Conservation (phyloP, 1,140 invertebrate genomes). For the Drosophila funebris region DNA sequence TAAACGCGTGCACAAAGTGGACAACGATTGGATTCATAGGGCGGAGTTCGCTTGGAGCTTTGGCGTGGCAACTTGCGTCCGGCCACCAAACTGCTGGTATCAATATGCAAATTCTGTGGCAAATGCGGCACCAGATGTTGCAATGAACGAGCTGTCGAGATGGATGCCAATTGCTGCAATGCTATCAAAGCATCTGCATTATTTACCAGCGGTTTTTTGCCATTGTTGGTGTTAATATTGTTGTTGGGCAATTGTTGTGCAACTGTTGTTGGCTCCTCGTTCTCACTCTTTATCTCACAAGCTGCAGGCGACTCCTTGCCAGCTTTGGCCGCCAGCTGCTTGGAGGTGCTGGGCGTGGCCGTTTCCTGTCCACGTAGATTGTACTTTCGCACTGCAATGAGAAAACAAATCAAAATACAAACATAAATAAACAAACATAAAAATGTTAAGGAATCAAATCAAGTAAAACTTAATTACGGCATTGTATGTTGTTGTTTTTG, state of each 20-base stretch:
- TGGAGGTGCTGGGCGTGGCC: conserved; percentile 45
- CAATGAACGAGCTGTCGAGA: conserved; percentile 71
- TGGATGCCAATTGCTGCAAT: conserved; percentile 77
- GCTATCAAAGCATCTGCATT: conserved; percentile 72
- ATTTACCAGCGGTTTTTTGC: conserved; percentile 51
- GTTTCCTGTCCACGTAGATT: conserved; percentile 52
- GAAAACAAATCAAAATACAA: conserved; percentile 63
- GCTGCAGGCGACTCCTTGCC: conserved; percentile 2
- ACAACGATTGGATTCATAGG: conserved; percentile 79
- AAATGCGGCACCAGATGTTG: conserved; percentile 65
- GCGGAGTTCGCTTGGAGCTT: conserved; percentile 55
- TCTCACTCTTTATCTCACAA: conserved; percentile 37
- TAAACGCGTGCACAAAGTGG: conserved; percentile 75
- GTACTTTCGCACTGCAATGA: conserved; percentile 65
- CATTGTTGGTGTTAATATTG: conserved; percentile 17
- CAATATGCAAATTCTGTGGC: conserved; percentile 62
- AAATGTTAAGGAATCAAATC: neutral
- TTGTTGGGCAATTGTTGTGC: neutral
- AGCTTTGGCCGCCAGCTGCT: conserved; percentile 3
- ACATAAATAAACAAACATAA: conserved; percentile 46
- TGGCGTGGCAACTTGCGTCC: conserved; percentile 66
- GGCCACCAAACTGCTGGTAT: conserved; percentile 55
- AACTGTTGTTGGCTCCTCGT: conserved; percentile 49
- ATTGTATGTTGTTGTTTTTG: neutral
- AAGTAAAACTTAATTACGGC: conserved; percentile 5